Conservation (phyloP, 2,797 vertebrate species). For the Acomys russatus region DNA sequence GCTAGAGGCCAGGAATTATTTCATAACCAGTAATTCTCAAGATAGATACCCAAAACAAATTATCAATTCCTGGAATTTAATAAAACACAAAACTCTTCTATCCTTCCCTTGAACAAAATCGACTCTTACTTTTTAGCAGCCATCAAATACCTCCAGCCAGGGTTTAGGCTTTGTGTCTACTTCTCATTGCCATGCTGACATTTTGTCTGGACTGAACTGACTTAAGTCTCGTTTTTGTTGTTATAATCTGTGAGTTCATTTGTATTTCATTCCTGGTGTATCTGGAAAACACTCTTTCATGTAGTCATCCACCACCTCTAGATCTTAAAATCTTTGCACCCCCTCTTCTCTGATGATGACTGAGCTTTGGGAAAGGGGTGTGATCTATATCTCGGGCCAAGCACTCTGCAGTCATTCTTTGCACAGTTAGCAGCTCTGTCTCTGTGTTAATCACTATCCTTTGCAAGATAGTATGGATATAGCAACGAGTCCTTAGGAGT, state of each 20-base stretch:
- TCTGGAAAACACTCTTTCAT: not conserved
- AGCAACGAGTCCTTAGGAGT: not conserved
- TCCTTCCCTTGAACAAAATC: not conserved
- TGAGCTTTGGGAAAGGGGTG: not conserved
- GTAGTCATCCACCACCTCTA: not conserved
- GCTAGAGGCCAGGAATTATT: not conserved
- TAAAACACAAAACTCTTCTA: not conserved
- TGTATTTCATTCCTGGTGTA: not conserved
- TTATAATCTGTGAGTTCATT: not conserved
- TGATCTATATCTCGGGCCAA: not conserved
- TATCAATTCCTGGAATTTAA: not conserved
- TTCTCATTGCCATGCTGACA: not conserved
- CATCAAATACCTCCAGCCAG: not conserved
- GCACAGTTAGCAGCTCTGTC: not conserved
- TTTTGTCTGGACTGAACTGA: not conserved
- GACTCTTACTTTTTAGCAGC: not conserved
- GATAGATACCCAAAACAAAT: not conserved
- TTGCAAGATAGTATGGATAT: not conserved
- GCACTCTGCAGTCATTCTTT: not conserved
- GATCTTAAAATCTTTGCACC: not conserved
- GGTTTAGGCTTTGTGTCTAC: not conserved
- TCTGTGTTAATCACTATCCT: not conserved
- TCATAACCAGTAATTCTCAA: not conserved
- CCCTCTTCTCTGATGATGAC: not conserved
- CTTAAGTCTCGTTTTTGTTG: not conserved